Evolutionary conservation across 2,888 invertebrate species (phyloP).

Genomic region (Anticlea derivata): DNA sequence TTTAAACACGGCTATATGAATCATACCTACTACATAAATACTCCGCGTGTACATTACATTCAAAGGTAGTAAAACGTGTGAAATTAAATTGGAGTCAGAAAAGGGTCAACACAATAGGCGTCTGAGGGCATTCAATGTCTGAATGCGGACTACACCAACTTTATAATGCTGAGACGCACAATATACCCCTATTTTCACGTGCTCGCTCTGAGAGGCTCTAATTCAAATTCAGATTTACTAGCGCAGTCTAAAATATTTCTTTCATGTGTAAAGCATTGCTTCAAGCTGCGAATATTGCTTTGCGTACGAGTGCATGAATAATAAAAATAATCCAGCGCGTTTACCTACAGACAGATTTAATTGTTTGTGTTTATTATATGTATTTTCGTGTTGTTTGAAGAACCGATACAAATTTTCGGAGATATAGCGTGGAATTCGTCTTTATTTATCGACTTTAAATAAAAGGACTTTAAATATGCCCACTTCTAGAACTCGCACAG

Average conservation of each 20-base stretch:
- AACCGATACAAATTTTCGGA: too few species aligned
- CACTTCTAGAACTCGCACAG: too few species aligned
- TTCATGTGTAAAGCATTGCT: conserved; percentile 43
- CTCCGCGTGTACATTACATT: conserved; percentile 40
- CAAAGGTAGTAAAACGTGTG: conserved; percentile 56
- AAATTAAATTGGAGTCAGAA: conserved; percentile 70
- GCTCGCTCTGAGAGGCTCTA: conserved; percentile 49
- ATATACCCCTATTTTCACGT: conserved; percentile 60
- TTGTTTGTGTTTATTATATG: too few species aligned
- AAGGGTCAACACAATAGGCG: conserved; percentile 64
- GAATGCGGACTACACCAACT: conserved; percentile 64
- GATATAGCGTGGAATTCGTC: too few species aligned
- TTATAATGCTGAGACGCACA: conserved; percentile 59
- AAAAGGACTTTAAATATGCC: too few species aligned
- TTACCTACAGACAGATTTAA: too few species aligned
- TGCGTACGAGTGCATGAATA: neutral
- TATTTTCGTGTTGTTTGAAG: too few species aligned
- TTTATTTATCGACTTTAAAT: too few species aligned
- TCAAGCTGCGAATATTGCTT: conserved; percentile 24
- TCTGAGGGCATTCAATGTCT: conserved; percentile 53
- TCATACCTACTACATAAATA: conserved; percentile 5
- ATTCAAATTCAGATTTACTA: conserved; percentile 62
- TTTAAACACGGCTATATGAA: too few species aligned
- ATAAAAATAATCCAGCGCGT: neutral
- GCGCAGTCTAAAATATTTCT: conserved; percentile 49